Evolutionary conservation across 37 sponge, comb jelly and placozoan genomes (phyloP).

Genomic region (Spongilla lacustris): DNA sequence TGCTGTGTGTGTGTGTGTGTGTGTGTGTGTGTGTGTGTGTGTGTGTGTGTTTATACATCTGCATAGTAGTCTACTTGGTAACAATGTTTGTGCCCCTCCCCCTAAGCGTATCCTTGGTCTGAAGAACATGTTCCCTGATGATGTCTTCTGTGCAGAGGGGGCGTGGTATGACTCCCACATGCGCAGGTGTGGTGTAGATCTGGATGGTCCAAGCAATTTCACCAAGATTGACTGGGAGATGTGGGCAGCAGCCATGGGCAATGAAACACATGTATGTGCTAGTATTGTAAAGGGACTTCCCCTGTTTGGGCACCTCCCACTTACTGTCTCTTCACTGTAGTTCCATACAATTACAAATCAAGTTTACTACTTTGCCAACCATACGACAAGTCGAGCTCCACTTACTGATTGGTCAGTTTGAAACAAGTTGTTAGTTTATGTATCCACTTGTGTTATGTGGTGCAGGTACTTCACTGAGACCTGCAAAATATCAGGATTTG

Average conservation of each 20-base stretch:
- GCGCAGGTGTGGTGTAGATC: constrained; percentile 65
- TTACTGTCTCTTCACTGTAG: background rate
- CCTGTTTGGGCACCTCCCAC: background rate
- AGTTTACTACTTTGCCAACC: constrained; percentile 69
- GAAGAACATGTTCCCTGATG: constrained; percentile 6
- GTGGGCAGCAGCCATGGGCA: constrained; percentile 80
- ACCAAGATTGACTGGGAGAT: constrained; percentile 84
- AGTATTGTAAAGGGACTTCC: no score
- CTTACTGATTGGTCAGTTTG: constrained; percentile 76
- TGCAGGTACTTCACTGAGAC: background rate
- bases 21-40: background rate
- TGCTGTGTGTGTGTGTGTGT: background rate
- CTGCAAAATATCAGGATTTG: constrained; percentile 25
- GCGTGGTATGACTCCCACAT: background rate
- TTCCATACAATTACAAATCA: constrained; percentile 49
- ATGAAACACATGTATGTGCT: constrained; percentile 34
- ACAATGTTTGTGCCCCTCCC: background rate
- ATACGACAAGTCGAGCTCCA: constrained; percentile 60
- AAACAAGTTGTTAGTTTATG: background rate
- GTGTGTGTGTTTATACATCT: no score
- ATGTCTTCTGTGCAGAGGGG: background rate
- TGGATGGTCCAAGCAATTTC: constrained; percentile 61
- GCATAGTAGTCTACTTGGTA: background rate
- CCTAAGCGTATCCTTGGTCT: constrained; percentile 1
- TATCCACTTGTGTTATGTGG: background rate